Evolutionary conservation across 2,797 vertebrate genomes (phyloP).

Genomic region (Chrosomus eos): DNA sequence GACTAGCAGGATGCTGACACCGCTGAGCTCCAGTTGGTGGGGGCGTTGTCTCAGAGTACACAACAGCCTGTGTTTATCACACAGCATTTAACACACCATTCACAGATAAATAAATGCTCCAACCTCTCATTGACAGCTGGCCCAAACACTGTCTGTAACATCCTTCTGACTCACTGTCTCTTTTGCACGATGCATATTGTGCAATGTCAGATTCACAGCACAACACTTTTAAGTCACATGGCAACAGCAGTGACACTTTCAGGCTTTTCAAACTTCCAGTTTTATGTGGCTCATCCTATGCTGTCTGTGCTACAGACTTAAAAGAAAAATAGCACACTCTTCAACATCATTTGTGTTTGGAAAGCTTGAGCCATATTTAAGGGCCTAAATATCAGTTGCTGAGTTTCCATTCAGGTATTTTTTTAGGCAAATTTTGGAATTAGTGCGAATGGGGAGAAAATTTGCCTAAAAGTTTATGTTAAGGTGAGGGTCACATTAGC

Average conservation of each 20-base stretch:
- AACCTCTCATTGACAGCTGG: constrained; percentile 34
- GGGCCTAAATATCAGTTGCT: background rate
- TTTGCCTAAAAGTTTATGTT: background rate
- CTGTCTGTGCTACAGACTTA: background rate
- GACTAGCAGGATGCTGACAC: background rate
- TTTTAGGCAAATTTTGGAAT: background rate
- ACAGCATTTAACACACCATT: constrained; percentile 2
- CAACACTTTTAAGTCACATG: background rate
- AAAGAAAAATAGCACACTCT: too few species aligned
- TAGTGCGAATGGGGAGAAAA: background rate
- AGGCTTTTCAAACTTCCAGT: background rate
- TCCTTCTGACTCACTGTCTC: constrained; percentile 28
- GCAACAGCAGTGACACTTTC: background rate
- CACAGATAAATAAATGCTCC: constrained; percentile 8
- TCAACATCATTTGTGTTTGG: too few species aligned
- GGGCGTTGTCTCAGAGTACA: constrained; percentile 16
- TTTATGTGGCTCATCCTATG: background rate
- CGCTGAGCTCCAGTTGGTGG: constrained; percentile 19
- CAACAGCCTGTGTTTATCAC: background rate
- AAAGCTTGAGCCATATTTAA: background rate
- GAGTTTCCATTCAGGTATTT: background rate
- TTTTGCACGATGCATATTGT: constrained; percentile 51
- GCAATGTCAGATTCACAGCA: constrained; percentile 17
- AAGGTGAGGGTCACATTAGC: background rate
- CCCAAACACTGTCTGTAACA: constrained; percentile 11